Evolutionary conservation across 2,888 invertebrate genomes (phyloP).

Genomic region (Calameuta filiformis): DNA sequence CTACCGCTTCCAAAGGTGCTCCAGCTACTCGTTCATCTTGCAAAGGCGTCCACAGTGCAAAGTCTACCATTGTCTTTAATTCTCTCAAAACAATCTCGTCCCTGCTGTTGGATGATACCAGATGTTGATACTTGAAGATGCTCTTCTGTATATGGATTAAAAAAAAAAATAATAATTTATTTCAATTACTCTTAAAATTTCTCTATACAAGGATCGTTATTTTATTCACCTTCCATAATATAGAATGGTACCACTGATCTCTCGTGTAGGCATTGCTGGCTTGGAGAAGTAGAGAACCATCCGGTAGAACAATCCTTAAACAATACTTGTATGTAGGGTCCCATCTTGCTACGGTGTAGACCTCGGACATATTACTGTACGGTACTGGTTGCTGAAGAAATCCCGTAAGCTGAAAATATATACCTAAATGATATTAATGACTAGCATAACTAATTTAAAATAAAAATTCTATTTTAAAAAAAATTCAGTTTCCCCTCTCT

Average conservation of each 20-base stretch:
- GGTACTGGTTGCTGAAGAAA: slow-evolving; percentile 75
- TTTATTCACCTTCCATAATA: slow-evolving; percentile 78
- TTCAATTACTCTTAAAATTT: background rate
- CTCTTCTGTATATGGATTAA: slow-evolving; percentile 72
- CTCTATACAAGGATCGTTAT: background rate
- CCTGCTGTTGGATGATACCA: slow-evolving; percentile 74
- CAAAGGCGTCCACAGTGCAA: slow-evolving; percentile 78
- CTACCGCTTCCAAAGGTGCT: slow-evolving; percentile 78
- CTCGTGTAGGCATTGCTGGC: slow-evolving; percentile 82
- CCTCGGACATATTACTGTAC: slow-evolving; percentile 81
- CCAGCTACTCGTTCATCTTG: slow-evolving; percentile 82
- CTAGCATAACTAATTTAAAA: background rate
- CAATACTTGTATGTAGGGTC: slow-evolving; percentile 85
- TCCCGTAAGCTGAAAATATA: slow-evolving; percentile 71
- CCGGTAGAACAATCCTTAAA: slow-evolving; percentile 79
- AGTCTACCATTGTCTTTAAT: slow-evolving; percentile 83
- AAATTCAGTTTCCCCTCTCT: no score
- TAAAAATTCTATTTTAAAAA: background rate
- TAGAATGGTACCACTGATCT: slow-evolving; percentile 86
- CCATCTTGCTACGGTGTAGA: slow-evolving; percentile 81
- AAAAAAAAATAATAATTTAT: slow-evolving; percentile 7
- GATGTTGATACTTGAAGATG: slow-evolving; percentile 78
- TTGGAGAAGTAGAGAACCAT: slow-evolving; percentile 80
- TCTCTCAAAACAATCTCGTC: slow-evolving; percentile 81
- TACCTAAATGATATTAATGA: background rate